A percentile compares a stretch with the other conserved stretches of the same genome.
Conservation (phyloP, 2,113 vertebrate genomes). For the Noturus placidus region DNA sequence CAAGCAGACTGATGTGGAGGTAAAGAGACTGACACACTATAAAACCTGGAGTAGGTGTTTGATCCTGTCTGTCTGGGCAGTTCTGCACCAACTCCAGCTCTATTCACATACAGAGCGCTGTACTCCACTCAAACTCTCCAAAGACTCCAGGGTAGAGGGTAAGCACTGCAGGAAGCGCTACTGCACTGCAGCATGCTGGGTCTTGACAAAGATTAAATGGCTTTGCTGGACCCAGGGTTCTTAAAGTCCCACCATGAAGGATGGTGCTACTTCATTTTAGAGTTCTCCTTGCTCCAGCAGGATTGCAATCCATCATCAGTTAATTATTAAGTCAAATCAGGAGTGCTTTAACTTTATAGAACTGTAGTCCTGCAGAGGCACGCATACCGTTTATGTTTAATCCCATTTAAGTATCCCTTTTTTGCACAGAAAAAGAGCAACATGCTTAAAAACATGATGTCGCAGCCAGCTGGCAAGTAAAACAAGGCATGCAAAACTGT, state of each 20-base stretch:
- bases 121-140: conserved; percentile 25
- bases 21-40: background rate
- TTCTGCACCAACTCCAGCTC: background rate
- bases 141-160: conserved; percentile 12
- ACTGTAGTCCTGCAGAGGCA: background rate
- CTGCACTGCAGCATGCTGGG: conserved; percentile 2
- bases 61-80: conserved; percentile 15
- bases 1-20: background rate
- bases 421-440: background rate
- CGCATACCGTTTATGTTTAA: background rate
- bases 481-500: conserved; percentile 12
- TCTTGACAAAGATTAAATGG: conserved; percentile 25
- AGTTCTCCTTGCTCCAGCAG: background rate
- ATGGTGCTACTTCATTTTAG: background rate
- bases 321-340: conserved; percentile 25
- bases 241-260: conserved; percentile 14
- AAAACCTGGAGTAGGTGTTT: conserved; percentile 16
- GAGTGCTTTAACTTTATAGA: background rate
- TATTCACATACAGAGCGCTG: background rate
- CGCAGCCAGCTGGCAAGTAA: background rate
- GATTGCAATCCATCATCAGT: background rate
- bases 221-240: conserved; percentile 13
- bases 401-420: background rate
- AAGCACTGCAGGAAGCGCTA: conserved; percentile 16
- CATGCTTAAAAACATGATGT: background rate